These are phyloP conservation scores for Ennomos quercinarius DNA, from an alignment of 2,888 invertebrate genomes.

Conservation along the genomic window DNA sequence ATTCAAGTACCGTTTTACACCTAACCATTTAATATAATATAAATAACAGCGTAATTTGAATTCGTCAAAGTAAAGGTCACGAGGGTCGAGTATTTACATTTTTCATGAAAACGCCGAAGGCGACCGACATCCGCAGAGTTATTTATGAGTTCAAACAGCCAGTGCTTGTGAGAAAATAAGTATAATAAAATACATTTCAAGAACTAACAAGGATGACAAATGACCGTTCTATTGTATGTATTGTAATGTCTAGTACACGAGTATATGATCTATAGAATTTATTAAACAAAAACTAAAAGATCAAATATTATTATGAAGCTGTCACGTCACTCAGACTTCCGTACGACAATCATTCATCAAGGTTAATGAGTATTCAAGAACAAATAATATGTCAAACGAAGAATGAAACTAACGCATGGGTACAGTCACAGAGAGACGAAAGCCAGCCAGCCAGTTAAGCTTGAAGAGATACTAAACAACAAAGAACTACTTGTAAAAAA, in stretches of 20 bases:
- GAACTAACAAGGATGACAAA: constrained; percentile 16
- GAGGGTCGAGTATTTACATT: constrained; percentile 16
- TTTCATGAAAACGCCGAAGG: constrained; percentile 17
- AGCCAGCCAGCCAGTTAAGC: no score
- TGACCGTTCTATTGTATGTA: constrained; percentile 15
- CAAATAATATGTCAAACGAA: constrained; percentile 8
- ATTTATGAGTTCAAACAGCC: constrained; percentile 16
- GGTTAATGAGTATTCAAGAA: constrained; percentile 24
- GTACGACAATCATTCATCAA: constrained; percentile 23
- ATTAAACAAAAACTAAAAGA: constrained; percentile 16
- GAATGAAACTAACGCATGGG: background rate
- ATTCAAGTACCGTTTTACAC: no score
- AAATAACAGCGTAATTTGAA: background rate
- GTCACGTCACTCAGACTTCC: constrained; percentile 20
- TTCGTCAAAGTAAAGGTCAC: constrained; percentile 23
- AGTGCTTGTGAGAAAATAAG: constrained; percentile 19
- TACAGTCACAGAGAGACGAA: no score
- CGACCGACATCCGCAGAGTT: constrained; percentile 2
- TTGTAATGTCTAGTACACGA: background rate
- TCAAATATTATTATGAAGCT: constrained; percentile 15
- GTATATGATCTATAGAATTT: constrained; percentile 6
- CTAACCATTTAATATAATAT: background rate
- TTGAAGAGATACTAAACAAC: no score
- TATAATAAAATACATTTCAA: background rate
- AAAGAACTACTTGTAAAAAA: no score